Base-by-base conservation (phyloP, 2,888 invertebrate genomes). In the Sminthurinus aureus region DNA sequence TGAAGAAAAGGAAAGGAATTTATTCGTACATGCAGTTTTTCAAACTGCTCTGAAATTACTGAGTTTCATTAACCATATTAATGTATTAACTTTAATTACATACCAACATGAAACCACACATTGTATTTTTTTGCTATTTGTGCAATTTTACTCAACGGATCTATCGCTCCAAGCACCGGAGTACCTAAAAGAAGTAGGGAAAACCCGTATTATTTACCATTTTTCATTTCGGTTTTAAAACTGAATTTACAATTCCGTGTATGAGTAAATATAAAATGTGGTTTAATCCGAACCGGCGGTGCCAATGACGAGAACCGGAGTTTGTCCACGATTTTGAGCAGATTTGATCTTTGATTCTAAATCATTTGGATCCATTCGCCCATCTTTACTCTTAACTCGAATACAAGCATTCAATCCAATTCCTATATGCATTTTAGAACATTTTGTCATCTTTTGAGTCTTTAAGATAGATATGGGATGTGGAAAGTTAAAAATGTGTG, bases 291-390 rank as follows among this genome's bases (percentile, higher is more conserved):
- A 50, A 8, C 18, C 78, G 0, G 71, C 15, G 15, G 85, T 85
- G 6, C 75, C 85, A 51, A 71, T 81, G n/a, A 83, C 58, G 58
- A 85, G 67, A 50, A 85, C 64, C 0, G 85, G 85, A 8, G 51
- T 58, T 64, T n/a, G 18, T 18, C 81, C 83, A 1, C 73, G 22
- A 1, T 13, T 12, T 20, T 13, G 11, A n/a, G 82, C 66, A 38
- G n/a, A 24, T 38, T 74, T 8, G 50, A 85, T 74, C 13, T 76
- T 80, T 13, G 58, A 73, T 58, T 66, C 66, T 20, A 85, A 51
- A 66, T 83, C 85, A 0, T n/a, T 0, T 13, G 67, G 38, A 22
- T 66, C 67, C 85, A 85, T 85, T 24, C 81, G 67, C 0, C 85
- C 85, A 1, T 69, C 67, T 3, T 20, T 51, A 74, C 81, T 83